Evolutionary conservation across 2,113 vertebrate species (phyloP).

Genomic region (Fregata magnificens): DNA sequence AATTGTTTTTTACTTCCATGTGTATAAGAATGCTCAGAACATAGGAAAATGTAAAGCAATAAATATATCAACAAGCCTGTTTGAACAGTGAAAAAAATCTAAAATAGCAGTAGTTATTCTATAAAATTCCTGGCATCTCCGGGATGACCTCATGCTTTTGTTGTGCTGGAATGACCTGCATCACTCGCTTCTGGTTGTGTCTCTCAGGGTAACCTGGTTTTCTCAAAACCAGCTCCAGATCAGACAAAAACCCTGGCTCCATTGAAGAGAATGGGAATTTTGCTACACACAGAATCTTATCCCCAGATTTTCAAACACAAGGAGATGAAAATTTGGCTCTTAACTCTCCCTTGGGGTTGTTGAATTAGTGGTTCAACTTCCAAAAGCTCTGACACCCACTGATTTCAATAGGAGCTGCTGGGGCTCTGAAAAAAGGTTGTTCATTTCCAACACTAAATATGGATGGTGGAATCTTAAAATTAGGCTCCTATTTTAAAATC

Average conservation of each 20-base stretch:
- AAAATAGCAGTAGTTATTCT: not conserved
- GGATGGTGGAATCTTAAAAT: conserved; percentile 39
- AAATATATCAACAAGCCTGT: not conserved
- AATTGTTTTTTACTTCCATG: not conserved
- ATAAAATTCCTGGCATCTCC: not conserved
- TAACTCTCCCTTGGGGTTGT: not conserved
- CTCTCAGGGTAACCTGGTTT: not conserved
- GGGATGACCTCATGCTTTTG: not conserved
- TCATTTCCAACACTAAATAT: conserved; percentile 41
- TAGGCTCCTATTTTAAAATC: conserved; percentile 34
- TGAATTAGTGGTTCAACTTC: conserved; percentile 16
- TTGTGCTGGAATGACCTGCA: not conserved
- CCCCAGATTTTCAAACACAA: not conserved
- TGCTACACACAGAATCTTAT: not conserved
- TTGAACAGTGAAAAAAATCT: not conserved
- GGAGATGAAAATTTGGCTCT: conserved; percentile 25
- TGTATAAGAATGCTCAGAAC: not conserved
- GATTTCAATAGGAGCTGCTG: conserved; percentile 42
- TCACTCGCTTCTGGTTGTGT: not conserved
- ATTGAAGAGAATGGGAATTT: not conserved
- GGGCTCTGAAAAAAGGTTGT: conserved; percentile 6
- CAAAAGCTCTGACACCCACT: conserved; percentile 22
- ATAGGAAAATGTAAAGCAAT: not conserved
- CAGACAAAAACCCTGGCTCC: not conserved
- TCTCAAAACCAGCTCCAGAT: not conserved